Conservation (phyloP, 1,140 invertebrate genomes). For the Riptortus pedestris region DNA sequence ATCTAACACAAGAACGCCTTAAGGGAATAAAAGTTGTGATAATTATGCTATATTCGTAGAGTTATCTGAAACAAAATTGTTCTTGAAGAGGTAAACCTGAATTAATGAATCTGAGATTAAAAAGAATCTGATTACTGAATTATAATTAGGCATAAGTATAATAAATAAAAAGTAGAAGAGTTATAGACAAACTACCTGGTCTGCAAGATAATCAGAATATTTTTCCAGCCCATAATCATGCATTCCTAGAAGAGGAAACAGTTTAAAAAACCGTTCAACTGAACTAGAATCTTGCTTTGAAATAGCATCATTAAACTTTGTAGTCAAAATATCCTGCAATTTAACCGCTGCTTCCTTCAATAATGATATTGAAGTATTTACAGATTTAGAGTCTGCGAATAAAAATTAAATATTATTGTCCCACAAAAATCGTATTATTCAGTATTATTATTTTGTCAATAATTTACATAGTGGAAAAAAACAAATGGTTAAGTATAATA, state of each 20-base stretch:
- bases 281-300: conserved; percentile 77
- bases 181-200: conserved; percentile 47
- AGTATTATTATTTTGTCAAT: too few species aligned
- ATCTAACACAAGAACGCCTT: too few species aligned
- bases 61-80: too few species aligned
- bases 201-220: conserved; percentile 83
- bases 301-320: conserved; percentile 86
- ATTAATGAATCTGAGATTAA: too few species aligned
- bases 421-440: too few species aligned
- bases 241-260: conserved; percentile 90
- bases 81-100: too few species aligned
- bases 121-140: too few species aligned
- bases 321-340: conserved; percentile 59
- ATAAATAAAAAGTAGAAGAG: too few species aligned
- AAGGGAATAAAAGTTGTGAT: too few species aligned
- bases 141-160: too few species aligned
- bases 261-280: conserved; percentile 93
- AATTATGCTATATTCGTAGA: too few species aligned
- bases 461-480: neutral
- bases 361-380: conserved; percentile 66
- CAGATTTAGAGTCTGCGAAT: conserved; percentile 52
- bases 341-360: conserved; percentile 76
- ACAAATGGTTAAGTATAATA: neutral
- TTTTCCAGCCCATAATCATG: conserved; percentile 83
- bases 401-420: conserved; percentile 6